Base-by-base conservation (phyloP, 2,797 vertebrate species). In the Bovichtus diacanthus region DNA sequence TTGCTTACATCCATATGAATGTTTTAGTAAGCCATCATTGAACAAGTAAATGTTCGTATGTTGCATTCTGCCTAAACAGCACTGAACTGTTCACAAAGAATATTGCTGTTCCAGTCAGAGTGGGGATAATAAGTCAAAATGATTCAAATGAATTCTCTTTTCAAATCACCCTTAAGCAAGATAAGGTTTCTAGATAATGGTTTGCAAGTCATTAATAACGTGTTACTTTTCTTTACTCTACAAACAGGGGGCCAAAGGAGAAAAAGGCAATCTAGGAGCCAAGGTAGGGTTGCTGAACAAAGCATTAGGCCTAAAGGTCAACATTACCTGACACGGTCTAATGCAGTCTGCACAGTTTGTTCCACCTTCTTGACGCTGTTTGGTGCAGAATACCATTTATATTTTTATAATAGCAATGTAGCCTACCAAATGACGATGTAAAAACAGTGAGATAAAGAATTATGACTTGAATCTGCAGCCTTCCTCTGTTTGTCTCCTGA, bases 241-340 rank as follows among this genome's bases (percentile, higher is more conserved):
- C 53, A 38, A 74, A 71, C 74, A 94, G 93, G 93, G 93, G 1
- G 9, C 68, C 46, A 93, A 93, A 82, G 93, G 93, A 73, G 93
- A 92, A 27, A 91, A 88, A 25, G 93, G 93, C 36, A 34, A 31
- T 58, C 3, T 44, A 70, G 93, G 93, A 83, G 10, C 11, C 0
- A 90, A 92, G 92, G 93, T 93, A 78, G 3, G 50, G 1, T 54
- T 11, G 1, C 2, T 34, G 31, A 34, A 34, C 34, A n/a, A 34
- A 34, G 34, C 8, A 34, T n/a, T n/a, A n/a, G n/a, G n/a, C n/a
- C n/a, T n/a, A n/a, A n/a, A 11, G 70, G 54, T 66, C 34, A 19
- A 49, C 38, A 59, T 49, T 29, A 49, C 25, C 6, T 25, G 9
- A 23, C 6, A 12, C 29, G 2, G 4, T 49, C 12, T 34, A 3